Percentiles rank a stretch among this genome's conserved stretches.
These are phyloP conservation scores for Campoletis raptor DNA, from an alignment of 2,888 invertebrate genomes.

Conservation along the genomic window DNA sequence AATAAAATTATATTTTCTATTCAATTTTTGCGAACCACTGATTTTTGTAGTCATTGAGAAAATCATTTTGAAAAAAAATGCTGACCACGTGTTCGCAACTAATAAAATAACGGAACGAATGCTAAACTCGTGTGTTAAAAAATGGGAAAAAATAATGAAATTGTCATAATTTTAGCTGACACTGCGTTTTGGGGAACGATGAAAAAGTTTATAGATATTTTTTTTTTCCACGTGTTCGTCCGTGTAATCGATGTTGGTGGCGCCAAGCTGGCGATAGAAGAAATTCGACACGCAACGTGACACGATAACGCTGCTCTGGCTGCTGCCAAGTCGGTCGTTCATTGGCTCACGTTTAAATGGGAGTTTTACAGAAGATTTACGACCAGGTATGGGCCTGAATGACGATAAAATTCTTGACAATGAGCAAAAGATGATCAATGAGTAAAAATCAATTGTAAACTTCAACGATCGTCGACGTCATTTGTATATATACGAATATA, in stretches of 20 bases:
- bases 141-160: background rate
- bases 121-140: background rate
- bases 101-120: background rate
- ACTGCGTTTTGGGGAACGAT: background rate
- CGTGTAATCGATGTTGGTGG: conserved; percentile 2
- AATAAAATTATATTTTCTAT: no score
- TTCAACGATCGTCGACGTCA: background rate
- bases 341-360: background rate
- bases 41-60: background rate
- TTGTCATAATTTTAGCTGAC: background rate
- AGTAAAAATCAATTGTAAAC: background rate
- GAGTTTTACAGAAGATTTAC: conserved; percentile 28
- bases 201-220: background rate
- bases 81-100: background rate
- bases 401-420: background rate
- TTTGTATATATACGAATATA: background rate
- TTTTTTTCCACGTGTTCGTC: background rate
- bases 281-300: conserved; percentile 15
- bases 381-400: background rate
- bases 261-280: conserved; percentile 29
- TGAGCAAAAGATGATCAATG: background rate
- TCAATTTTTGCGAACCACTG: background rate
- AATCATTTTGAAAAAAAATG: background rate
- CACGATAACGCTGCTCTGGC: conserved; percentile 17
- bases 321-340: background rate